Percentiles rank a stretch among this genome's conserved stretches.
Evolutionary conservation across 2,113 vertebrate genomes (phyloP).

Genomic region (Thryonomys swinderianus): DNA sequence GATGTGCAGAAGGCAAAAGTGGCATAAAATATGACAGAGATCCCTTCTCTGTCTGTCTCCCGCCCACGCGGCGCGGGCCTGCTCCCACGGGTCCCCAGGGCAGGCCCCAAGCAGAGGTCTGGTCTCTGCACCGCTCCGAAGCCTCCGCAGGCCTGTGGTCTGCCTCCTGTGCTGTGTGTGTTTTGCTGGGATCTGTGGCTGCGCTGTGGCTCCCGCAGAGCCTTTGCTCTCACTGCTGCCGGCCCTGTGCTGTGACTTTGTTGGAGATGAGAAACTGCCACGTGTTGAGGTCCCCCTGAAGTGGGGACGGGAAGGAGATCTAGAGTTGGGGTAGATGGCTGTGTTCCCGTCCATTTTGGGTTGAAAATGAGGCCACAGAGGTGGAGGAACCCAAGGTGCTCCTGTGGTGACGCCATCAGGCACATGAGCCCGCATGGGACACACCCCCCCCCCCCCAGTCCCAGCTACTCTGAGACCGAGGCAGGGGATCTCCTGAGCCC

Average conservation of each 20-base stretch:
- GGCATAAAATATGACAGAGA: neutral
- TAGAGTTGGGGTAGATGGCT: neutral
- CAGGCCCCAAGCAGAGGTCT: neutral
- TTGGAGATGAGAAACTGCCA: neutral
- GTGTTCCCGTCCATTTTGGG: neutral
- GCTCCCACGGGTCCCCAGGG: fast-evolving
- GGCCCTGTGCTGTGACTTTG: neutral
- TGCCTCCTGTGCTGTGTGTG: neutral
- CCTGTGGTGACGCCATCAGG: neutral
- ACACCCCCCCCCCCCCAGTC: fast-evolving
- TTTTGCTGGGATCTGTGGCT: neutral
- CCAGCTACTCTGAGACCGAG: neutral
- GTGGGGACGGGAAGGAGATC: too few relatives aligned
- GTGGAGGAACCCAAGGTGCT: too few relatives aligned
- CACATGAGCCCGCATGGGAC: neutral
- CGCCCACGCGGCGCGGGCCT: too few relatives aligned
- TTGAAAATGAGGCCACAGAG: neutral
- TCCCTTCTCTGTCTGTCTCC: too few relatives aligned
- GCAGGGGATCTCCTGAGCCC: neutral
- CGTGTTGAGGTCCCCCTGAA: fast-evolving
- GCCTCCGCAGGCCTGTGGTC: too few relatives aligned
- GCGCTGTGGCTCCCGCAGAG: neutral
- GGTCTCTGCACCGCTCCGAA: neutral
- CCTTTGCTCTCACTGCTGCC: neutral
- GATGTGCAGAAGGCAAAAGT: neutral